A percentile compares a stretch with the other conserved stretches of the same genome.
Conservation (phyloP, 2,888 invertebrate genomes). For the Neuroscelio doddi region DNA sequence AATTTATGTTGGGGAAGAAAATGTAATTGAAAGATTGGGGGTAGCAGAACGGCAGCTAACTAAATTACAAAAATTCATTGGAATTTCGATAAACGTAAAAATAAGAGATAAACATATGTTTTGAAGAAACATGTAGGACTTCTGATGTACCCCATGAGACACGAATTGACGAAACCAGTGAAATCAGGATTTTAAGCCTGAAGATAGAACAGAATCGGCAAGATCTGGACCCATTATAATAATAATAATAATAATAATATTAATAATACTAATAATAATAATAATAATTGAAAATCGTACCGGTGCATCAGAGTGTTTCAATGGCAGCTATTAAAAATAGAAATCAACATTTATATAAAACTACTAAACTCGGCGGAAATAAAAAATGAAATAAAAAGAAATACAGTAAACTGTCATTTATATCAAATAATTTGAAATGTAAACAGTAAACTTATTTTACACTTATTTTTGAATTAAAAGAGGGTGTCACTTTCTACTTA, state of each 20-base stretch:
- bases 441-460: too few relatives aligned
- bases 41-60: neutral
- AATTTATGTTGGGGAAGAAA: too few relatives aligned
- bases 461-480: too few relatives aligned
- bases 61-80: neutral
- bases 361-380: neutral
- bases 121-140: neutral
- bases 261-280: too few relatives aligned
- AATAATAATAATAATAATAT: too few relatives aligned
- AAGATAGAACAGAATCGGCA: conserved; percentile 34
- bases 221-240: conserved; percentile 39
- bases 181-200: neutral
- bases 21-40: neutral
- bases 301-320: conserved; percentile 2
- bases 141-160: conserved; percentile 6
- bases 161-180: conserved; percentile 2
- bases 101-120: too few relatives aligned
- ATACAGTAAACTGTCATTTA: neutral
- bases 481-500: too few relatives aligned
- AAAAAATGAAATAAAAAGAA: neutral
- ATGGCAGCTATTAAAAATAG: too few relatives aligned
- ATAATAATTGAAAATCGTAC: conserved; percentile 4
- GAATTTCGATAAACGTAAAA: too few relatives aligned
- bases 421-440: neutral
- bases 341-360: too few relatives aligned